Conservation (phyloP, 2,888 invertebrate genomes). For the Dromius quadrimaculatus region DNA sequence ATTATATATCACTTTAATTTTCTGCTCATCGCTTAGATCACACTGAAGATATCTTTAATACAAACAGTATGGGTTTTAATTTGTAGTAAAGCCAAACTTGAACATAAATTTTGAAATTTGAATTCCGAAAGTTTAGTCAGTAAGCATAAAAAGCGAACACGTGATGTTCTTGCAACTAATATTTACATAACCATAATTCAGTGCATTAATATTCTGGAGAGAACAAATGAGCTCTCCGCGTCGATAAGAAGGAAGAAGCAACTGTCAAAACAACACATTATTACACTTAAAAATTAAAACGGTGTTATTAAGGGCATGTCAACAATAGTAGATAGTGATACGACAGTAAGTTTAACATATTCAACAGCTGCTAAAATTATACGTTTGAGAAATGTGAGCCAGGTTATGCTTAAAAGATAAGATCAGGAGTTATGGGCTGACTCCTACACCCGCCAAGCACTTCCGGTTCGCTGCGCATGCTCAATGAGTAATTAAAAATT, state of each 20-base stretch:
- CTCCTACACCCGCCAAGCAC: conserved; percentile 64
- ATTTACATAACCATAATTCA: conserved; percentile 28
- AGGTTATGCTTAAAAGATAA: conserved; percentile 64
- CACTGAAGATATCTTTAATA: conserved; percentile 25
- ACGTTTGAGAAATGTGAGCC: conserved; percentile 63
- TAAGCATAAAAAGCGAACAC: conserved; percentile 28
- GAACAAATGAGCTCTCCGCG: conserved; percentile 11
- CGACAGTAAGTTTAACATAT: conserved; percentile 61
- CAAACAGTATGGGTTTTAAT: too few species aligned
- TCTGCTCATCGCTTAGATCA: conserved; percentile 44
- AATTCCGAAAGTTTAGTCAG: too few species aligned
- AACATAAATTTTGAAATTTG: too few species aligned
- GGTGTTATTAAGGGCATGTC: conserved; percentile 63
- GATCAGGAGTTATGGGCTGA: conserved; percentile 64
- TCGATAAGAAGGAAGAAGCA: conserved; percentile 25
- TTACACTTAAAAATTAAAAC: conserved; percentile 59
- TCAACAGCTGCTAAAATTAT: conserved; percentile 65
- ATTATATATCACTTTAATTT: conserved; percentile 47
- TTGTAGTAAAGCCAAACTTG: too few species aligned
- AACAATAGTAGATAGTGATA: conserved; percentile 59
- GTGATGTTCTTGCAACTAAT: conserved; percentile 29
- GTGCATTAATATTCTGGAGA: conserved; percentile 34
- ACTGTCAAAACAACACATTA: conserved; percentile 63
- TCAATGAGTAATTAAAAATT: conserved; percentile 16
- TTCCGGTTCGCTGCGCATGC: conserved; percentile 60